Percentiles rank a stretch among this genome's conserved stretches.
These are phyloP conservation scores for Camptogramma bilineatum DNA, from an alignment of 2,888 invertebrate species.

Conservation along the genomic window DNA sequence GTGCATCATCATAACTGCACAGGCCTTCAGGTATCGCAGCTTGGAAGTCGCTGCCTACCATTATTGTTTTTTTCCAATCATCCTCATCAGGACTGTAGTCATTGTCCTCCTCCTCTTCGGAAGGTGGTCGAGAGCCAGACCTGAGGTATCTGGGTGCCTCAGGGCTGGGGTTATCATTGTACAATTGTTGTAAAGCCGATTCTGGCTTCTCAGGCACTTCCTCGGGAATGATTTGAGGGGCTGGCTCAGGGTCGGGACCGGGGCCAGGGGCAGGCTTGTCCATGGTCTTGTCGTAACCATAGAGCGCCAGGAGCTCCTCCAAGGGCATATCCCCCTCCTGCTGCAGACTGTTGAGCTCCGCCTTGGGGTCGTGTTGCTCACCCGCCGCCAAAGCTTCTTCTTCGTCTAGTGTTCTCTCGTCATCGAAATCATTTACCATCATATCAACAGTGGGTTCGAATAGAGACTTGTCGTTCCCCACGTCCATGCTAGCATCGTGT, in stretches of 20 bases:
- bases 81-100: slow-evolving; percentile 94
- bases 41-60: slow-evolving; percentile 97
- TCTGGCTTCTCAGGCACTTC: slow-evolving; percentile 73
- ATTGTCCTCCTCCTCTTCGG: slow-evolving; percentile 93
- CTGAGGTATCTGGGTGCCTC: slow-evolving; percentile 79
- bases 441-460: slow-evolving; percentile 98
- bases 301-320: slow-evolving; percentile 95
- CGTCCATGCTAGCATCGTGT: slow-evolving; percentile 84
- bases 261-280: slow-evolving; percentile 71
- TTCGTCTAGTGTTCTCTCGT: slow-evolving; percentile 98
- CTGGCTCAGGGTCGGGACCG: slow-evolving; percentile 56
- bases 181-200: slow-evolving; percentile 79
- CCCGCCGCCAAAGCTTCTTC: slow-evolving; percentile 97
- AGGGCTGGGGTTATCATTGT: slow-evolving; percentile 70
- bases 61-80: slow-evolving; percentile 97
- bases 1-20: slow-evolving; percentile 96
- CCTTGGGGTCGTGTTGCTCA: slow-evolving; percentile 93
- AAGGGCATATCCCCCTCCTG: slow-evolving; percentile 98
- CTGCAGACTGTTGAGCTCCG: slow-evolving; percentile 95
- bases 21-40: slow-evolving; percentile 97
- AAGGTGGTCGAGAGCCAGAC: slow-evolving; percentile 90
- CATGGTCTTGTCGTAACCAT: slow-evolving; percentile 88
- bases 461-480: slow-evolving; percentile 85
- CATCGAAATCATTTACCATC: slow-evolving; percentile 99
- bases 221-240: slow-evolving; percentile 69